phyloP scores from a whole-genome alignment of 1,140 invertebrate genomes.

The Diabrotica undecimpunctata region DNA sequence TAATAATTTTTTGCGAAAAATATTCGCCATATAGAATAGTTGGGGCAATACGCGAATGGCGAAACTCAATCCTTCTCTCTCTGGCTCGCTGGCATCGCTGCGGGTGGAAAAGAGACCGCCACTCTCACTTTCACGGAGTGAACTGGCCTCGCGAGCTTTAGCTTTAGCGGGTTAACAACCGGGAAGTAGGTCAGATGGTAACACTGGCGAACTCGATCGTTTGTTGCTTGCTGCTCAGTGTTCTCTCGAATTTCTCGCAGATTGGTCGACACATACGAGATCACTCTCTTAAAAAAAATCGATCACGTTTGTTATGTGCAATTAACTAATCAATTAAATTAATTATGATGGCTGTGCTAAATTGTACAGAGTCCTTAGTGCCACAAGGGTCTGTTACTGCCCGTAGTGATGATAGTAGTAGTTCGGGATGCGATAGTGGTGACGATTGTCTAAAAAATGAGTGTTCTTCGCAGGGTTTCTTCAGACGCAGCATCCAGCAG shows the following conservation, averaged over 20 bases:
- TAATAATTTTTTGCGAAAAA: constrained; percentile 2
- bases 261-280: constrained; percentile 2
- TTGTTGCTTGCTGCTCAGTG: constrained; percentile 44
- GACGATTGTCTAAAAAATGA: constrained; percentile 51
- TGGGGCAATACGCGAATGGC: constrained; percentile 30
- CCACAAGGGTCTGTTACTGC: constrained; percentile 18
- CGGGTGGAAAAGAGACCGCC: constrained; percentile 37
- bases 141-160: constrained; percentile 44
- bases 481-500: constrained; percentile 90
- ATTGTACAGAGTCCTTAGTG: constrained; percentile 38
- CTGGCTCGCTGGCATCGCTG: not conserved
- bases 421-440: constrained; percentile 61
- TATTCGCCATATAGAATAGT: not conserved
- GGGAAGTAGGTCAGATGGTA: constrained; percentile 63
- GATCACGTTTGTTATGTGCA: not conserved
- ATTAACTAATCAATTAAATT: not conserved
- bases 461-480: constrained; percentile 73
- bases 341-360: constrained; percentile 46
- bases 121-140: constrained; percentile 61
- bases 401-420: constrained; percentile 27
- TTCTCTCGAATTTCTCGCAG: constrained; percentile 36
- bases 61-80: constrained; percentile 35
- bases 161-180: constrained; percentile 56
- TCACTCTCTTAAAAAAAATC: not conserved
- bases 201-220: constrained; percentile 52